Evolutionary conservation across 2,888 invertebrate species (phyloP), one percentile per base, ranked within the genome.

Genomic region (Empis livida): DNA sequence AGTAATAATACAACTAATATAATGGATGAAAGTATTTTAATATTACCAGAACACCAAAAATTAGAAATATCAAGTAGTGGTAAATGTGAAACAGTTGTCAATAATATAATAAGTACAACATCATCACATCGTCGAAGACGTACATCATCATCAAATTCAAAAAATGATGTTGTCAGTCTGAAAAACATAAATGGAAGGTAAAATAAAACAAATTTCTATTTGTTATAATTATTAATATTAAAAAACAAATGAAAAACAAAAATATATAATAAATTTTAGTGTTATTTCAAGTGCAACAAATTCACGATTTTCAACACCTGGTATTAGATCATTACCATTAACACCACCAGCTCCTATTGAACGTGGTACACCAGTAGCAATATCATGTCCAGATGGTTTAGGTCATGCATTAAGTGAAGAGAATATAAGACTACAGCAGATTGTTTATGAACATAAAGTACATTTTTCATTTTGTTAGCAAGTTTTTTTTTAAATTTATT

Each of bases 381-480:
- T 68, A 48, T 61, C 66, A 51, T 69, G 68, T 54, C 67, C 66
- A 20, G 69, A 69, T 59, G 69, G 69, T 44, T 55, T 69, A 50
- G 65, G 66, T 30, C 69, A 68, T 56, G 67, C 68, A 45, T 55
- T 69, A 48, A 69, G 67, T 55, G 69, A 69, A 59, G 65, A 68
- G 59, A 69, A 69, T 53, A 62, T 69, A 61, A 72, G 91, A 53
- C 75, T 93, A 59, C 82, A 83, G 63, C 85, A 89, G 68, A 84
- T 93, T 60, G 82, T 88, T 57, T 75, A 82, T 49, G 83, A 86
- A 55, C 82, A 87, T 63, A 82, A 80, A 78, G 89, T 87, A 61
- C 10, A n/a, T 13, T 35, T n/a, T 5, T n/a, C 2, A 27, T 27
- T 27, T 27, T 6, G 8, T 31, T 42, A n/a, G n/a, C n/a, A n/a